Evolutionary conservation across 2,113 vertebrate genomes (phyloP).

Genomic region (Chaetodon trifascialis): DNA sequence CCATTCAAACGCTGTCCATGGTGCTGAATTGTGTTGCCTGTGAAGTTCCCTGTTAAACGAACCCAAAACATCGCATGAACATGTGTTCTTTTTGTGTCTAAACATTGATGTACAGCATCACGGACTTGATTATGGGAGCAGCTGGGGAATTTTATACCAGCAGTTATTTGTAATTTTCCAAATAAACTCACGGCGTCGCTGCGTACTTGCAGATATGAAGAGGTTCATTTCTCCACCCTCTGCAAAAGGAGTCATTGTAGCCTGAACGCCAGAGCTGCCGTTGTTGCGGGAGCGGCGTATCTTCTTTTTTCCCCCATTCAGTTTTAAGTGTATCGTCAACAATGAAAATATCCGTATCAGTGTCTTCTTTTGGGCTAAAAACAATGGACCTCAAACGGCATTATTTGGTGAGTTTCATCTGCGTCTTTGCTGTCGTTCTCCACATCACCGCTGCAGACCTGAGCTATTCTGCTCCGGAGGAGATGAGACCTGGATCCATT

Average conservation of each 20-base stretch:
- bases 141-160: neutral
- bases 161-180: constrained; percentile 34
- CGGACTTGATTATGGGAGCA: accelerated
- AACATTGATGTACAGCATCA: too few relatives aligned
- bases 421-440: neutral
- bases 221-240: constrained; percentile 46
- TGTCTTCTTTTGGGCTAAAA: accelerated
- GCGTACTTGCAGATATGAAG: constrained; percentile 39
- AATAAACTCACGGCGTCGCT: constrained; percentile 67
- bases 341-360: accelerated
- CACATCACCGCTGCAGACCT: constrained; percentile 62
- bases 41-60: neutral
- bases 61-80: neutral
- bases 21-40: neutral
- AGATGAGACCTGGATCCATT: constrained; percentile 81
- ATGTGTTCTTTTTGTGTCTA: too few relatives aligned
- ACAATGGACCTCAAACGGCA: constrained; percentile 6
- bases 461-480: constrained; percentile 76
- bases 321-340: too few relatives aligned
- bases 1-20: neutral
- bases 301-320: accelerated
- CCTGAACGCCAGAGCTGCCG: neutral
- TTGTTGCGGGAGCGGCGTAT: constrained; percentile 6
- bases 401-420: neutral
- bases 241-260: neutral